These are phyloP conservation scores for Sepiola atlantica DNA, from an alignment of 2,888 invertebrate species.

Conservation along the genomic window DNA sequence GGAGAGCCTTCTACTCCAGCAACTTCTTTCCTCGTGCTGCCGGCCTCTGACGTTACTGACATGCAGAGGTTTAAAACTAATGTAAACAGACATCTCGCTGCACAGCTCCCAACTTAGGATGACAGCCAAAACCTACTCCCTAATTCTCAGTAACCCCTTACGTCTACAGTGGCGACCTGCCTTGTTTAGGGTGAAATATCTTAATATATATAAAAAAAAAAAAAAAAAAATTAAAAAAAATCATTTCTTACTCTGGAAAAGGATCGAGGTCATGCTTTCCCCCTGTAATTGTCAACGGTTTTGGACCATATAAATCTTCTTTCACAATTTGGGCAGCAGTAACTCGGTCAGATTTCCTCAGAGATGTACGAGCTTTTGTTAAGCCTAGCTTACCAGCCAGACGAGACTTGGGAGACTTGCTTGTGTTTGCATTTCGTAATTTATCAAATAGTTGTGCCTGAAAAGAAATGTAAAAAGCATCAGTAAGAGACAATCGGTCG, in stretches of 20 bases:
- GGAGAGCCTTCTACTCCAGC: too few relatives aligned
- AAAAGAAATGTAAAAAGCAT: not conserved
- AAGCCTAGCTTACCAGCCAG: conserved; percentile 68
- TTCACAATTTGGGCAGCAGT: conserved; percentile 45
- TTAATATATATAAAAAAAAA: too few relatives aligned
- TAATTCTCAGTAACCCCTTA: too few relatives aligned
- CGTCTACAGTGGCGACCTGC: too few relatives aligned
- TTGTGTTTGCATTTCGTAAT: conserved; percentile 35
- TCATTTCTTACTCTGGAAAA: conserved; percentile 59
- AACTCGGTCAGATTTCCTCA: conserved; percentile 52
- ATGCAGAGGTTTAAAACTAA: too few relatives aligned
- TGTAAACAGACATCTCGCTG: too few relatives aligned
- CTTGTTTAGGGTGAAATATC: too few relatives aligned
- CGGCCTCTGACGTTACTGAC: too few relatives aligned
- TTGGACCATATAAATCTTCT: conserved; percentile 51
- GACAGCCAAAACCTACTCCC: too few relatives aligned
- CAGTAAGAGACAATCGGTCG: not conserved
- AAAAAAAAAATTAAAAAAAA: not conserved
- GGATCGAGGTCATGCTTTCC: conserved; percentile 79
- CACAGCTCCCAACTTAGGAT: too few relatives aligned
- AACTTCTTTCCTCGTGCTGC: too few relatives aligned
- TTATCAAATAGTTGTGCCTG: conserved; percentile 34
- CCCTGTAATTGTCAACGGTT: conserved; percentile 67
- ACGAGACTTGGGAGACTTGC: conserved; percentile 56
- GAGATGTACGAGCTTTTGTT: conserved; percentile 60